These are phyloP conservation scores for Perca fluviatilis DNA, from an alignment of 2,113 vertebrate species.

Conservation along the genomic window DNA sequence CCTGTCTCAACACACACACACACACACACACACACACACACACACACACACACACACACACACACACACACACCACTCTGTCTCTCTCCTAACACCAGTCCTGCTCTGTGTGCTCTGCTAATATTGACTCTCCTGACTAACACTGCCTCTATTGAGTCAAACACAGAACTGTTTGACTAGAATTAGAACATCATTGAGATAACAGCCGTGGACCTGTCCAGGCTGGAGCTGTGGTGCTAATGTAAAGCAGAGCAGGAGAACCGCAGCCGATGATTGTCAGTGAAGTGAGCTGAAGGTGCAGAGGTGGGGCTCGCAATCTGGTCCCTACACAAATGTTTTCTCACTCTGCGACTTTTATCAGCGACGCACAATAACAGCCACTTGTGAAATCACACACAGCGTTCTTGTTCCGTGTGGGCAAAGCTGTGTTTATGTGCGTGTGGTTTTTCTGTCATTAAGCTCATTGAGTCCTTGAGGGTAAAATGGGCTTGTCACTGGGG, in stretches of 20 bases:
- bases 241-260: constrained; percentile 70
- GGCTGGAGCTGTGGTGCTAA: constrained; percentile 67
- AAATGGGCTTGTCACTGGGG: constrained; percentile 57
- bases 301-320: constrained; percentile 60
- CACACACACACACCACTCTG: constrained; percentile 77
- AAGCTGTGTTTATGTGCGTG: constrained; percentile 45
- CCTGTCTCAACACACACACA: constrained; percentile 71
- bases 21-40: constrained; percentile 74
- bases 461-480: constrained; percentile 51
- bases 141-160: constrained; percentile 91
- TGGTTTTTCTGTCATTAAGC: constrained; percentile 58
- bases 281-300: constrained; percentile 20
- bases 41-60: constrained; percentile 59
- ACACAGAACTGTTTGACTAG: constrained; percentile 89
- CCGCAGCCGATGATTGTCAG: constrained; percentile 37
- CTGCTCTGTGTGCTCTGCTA: constrained; percentile 92
- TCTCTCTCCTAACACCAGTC: constrained; percentile 87
- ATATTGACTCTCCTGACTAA: constrained; percentile 94
- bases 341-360: constrained; percentile 57
- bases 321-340: constrained; percentile 64
- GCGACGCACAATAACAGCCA: constrained; percentile 51
- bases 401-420: constrained; percentile 25
- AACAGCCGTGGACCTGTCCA: constrained; percentile 83
- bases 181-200: constrained; percentile 89
- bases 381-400: constrained; percentile 59